A percentile compares a stretch with the other conserved stretches of the same genome.
These are phyloP conservation scores for Apaloderma vittatum DNA, from an alignment of 2,113 vertebrate genomes.

Conservation along the genomic window DNA sequence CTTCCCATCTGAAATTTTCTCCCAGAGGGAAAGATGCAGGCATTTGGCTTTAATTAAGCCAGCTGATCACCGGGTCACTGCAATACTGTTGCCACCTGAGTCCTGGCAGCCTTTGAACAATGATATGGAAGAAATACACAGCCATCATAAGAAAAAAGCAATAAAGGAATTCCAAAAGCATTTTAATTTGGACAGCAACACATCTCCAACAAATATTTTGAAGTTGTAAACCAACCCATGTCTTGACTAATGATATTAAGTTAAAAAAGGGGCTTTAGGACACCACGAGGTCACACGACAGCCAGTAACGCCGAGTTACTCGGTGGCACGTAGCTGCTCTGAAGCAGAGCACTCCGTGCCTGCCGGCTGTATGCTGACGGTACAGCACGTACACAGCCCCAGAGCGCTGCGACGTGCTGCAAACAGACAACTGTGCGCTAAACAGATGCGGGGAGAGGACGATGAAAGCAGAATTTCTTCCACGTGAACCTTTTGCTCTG, in stretches of 20 bases:
- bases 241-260: not conserved
- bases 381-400: not conserved
- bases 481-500: not conserved
- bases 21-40: not conserved
- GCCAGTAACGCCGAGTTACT: not conserved
- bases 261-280: not conserved
- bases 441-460: not conserved
- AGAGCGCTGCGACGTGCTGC: not conserved
- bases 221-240: not conserved
- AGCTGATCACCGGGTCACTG: not conserved
- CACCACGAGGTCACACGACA: not conserved
- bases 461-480: not conserved
- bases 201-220: not conserved
- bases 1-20: not conserved
- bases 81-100: not conserved
- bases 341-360: not conserved
- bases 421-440: not conserved
- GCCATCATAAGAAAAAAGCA: rapidly evolving
- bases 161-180: not conserved
- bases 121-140: not conserved
- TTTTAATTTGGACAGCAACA: not conserved
- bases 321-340: not conserved
- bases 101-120: not conserved
- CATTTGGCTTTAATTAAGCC: not conserved
- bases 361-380: not conserved